Base-by-base conservation (phyloP, 1,140 invertebrate species). In the Archegozetes longisetosus region DNA sequence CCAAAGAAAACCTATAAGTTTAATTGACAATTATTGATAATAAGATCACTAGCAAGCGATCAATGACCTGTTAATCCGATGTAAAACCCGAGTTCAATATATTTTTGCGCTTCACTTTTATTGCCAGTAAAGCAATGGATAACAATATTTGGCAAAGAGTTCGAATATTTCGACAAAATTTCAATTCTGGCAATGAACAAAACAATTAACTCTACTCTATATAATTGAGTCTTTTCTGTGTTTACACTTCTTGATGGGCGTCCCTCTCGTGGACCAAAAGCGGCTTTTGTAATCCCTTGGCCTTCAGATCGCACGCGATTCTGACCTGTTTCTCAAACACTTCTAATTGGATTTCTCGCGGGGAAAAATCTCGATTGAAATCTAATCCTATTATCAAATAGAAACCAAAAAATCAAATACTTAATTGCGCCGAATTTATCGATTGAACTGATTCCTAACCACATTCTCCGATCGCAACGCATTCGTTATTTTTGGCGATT, bases 91-190 rank as follows among this genome's bases (percentile, higher is more conserved):
- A 84, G 79, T 63, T 88, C 79, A n/a, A 95, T 74, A 73, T 94
- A 94, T 62, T 80, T 79, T 62, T 84, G 73, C 0, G 87, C 88
- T 71, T 93, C 84, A 57, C 85, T 82, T 14, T 79, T 79, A 17
- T 82, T 86, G n/a, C 91, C 91, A 58, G 87, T 88, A 71, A 94
- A 95, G 64, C 88, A 92, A 73, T 93, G 88, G 55, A 95, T 79
- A n/a, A 95, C 79, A 54, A 87, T 79, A 17, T 85, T 79, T 23
- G 66, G 65, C 3, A 66, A 54, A 25, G 40, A 25, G n/a, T 55
- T 29, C 12, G 56, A 46, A 49, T 68, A 66, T 53, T 69, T 66
- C 17, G 52, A 49, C 23, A 74, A 61, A 29, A 73, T 68, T 47
- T 66, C 59, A 9, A 85, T 67, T 65, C 93, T 77, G 71, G 17